phyloP scores from a whole-genome alignment of 23 tunicate species.

The Oikopleura albicans region DNA sequence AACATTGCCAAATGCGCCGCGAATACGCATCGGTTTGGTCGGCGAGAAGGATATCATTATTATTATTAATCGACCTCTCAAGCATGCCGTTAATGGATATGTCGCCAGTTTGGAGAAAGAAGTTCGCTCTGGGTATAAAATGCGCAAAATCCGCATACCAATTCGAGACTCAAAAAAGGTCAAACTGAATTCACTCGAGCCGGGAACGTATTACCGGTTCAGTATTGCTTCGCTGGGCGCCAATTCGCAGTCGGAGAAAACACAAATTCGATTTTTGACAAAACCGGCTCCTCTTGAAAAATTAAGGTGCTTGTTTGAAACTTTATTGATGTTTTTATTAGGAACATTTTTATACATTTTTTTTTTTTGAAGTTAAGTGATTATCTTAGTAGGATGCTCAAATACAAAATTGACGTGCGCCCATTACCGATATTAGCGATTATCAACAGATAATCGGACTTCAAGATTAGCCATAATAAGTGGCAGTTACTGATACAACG shows the following conservation, averaged over 20 bases:
- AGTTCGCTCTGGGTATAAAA: background rate
- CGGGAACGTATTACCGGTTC: background rate
- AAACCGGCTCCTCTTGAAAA: background rate
- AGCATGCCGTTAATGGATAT: background rate
- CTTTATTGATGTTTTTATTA: too few relatives aligned
- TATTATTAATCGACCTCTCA: background rate
- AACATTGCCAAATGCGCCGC: background rate
- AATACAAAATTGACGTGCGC: too few relatives aligned
- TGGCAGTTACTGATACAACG: too few relatives aligned
- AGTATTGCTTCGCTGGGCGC: background rate
- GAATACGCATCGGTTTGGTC: background rate
- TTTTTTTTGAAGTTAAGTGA: too few relatives aligned
- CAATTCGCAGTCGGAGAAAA: background rate
- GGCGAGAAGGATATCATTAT: background rate
- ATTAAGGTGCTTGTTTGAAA: background rate
- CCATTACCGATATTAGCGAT: too few relatives aligned
- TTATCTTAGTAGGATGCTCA: too few relatives aligned
- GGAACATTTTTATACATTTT: too few relatives aligned
- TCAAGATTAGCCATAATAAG: too few relatives aligned
- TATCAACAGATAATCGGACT: too few relatives aligned
- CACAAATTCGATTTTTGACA: background rate
- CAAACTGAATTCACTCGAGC: background rate
- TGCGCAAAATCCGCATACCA: background rate
- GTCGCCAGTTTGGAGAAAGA: background rate
- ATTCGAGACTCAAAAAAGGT: background rate